phyloP scores from a whole-genome alignment of 2,113 vertebrate species.

The Menidia beryllina region DNA sequence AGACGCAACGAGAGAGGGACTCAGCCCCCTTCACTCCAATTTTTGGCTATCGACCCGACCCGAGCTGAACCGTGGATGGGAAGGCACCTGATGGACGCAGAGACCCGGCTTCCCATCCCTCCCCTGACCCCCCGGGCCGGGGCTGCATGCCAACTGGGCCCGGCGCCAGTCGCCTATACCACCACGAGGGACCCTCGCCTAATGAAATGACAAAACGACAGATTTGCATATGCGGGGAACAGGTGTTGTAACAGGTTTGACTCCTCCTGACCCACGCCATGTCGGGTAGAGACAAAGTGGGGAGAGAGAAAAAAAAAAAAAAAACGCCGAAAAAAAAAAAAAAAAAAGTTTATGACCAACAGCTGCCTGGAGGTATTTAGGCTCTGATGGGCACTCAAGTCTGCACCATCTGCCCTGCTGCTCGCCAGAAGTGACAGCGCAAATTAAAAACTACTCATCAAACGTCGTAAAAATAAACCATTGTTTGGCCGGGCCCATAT shows the following conservation, averaged over 20 bases:
- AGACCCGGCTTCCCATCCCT: slow-evolving; percentile 76
- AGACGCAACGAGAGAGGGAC: slow-evolving; percentile 23
- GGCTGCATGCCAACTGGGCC: slow-evolving; percentile 81
- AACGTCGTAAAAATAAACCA: slow-evolving; percentile 87
- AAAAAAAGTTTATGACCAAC: slow-evolving; percentile 89
- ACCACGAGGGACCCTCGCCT: slow-evolving; percentile 88
- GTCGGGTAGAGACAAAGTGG: slow-evolving; percentile 64
- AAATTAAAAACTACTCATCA: slow-evolving; percentile 89
- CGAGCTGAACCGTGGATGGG: slow-evolving; percentile 82
- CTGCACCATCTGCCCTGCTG: slow-evolving; percentile 88
- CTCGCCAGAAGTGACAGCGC: slow-evolving; percentile 90
- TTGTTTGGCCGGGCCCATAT: slow-evolving; percentile 83
- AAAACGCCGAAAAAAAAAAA: slow-evolving; percentile 20
- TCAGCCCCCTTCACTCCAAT: slow-evolving; percentile 42
- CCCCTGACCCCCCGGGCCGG: slow-evolving; percentile 48
- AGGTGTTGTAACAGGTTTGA: slow-evolving; percentile 97
- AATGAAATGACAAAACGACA: slow-evolving; percentile 97
- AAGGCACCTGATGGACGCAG: slow-evolving; percentile 72
- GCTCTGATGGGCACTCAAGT: slow-evolving; percentile 88
- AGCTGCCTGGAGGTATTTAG: slow-evolving; percentile 88
- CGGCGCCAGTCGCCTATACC: slow-evolving; percentile 85
- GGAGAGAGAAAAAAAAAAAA: slow-evolving; percentile 38
- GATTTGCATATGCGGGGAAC: slow-evolving; percentile 93
- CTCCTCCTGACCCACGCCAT: slow-evolving; percentile 88
- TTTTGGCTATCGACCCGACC: slow-evolving; percentile 72